Base-by-base conservation (phyloP, 2,797 vertebrate species). In the Macropodus opercularis region DNA sequence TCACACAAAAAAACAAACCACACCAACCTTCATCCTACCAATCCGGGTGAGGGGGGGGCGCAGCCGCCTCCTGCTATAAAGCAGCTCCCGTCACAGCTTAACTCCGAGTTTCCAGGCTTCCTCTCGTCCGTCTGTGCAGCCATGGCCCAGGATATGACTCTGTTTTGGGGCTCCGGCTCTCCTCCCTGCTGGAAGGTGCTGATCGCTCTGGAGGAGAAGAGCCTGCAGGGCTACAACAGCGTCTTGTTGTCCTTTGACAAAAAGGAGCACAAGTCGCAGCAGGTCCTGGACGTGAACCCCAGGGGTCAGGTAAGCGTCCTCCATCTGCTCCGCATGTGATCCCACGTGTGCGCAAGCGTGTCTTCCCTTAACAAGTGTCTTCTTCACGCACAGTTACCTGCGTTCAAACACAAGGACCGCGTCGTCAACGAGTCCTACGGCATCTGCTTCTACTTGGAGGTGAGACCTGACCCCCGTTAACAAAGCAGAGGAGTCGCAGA, bases 121-220 rank as follows among this genome's bases (percentile, higher is more conserved):
- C n/a, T n/a, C n/a, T n/a, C n/a, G n/a, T n/a, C n/a, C n/a, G n/a
- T n/a, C n/a, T 26, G 23, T 46, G 3, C 21, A 50, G 75, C 0
- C 38, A 92, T 92, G 91, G 90, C 92, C 46, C n/a, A 87, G 61
- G 79, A 89, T 2, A 90, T 93, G 43, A 82, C 81, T 60, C 72
- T 93, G 9, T 69, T 77, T 35, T 93, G 92, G 91, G 80, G 81
- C 69, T 80, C 88, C 0, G 91, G 91, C 22, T 93, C 91, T 46
- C 88, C 91, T 1, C 89, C 90, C 5, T 93, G 92, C 70, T 92
- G 91, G 92, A 87, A 90, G 67, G 44, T 92, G 8, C 64, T 77
- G 90, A 87, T 93, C 5, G 48, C 56, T 1, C 82, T 93, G 75
- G 91, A 93, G 74, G 92, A 93, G 86, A 93, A 93, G 64, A 62